phyloP scores from a whole-genome alignment of 1,140 invertebrate species.

The Helicoverpa zea region DNA sequence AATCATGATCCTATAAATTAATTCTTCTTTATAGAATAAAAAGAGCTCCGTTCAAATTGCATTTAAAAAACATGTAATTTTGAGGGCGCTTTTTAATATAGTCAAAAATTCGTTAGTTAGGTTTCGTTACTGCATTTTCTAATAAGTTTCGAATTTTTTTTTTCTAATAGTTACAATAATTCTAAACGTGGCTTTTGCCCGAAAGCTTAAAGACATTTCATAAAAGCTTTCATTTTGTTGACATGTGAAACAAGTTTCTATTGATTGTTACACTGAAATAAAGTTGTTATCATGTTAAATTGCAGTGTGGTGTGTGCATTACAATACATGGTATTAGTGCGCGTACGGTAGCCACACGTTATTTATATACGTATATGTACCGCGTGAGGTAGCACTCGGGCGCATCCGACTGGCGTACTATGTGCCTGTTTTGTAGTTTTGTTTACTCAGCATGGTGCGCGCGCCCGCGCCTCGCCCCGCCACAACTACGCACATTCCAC shows the following conservation, averaged over 20 bases:
- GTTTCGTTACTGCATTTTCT: too few relatives aligned
- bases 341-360: slow-evolving; percentile 41
- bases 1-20: too few relatives aligned
- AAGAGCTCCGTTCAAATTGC: too few relatives aligned
- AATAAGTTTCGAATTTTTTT: too few relatives aligned
- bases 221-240: too few relatives aligned
- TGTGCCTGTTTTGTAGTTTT: slow-evolving; percentile 67
- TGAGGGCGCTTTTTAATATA: too few relatives aligned
- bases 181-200: too few relatives aligned
- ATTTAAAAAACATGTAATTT: too few relatives aligned
- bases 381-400: slow-evolving; percentile 60
- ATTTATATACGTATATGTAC: slow-evolving; percentile 47
- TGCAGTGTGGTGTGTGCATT: slow-evolving; percentile 10
- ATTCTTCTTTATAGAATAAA: too few relatives aligned
- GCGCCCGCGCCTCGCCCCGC: slow-evolving; percentile 59
- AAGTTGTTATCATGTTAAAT: neutral
- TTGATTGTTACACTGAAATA: neutral
- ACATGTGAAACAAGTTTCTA: neutral
- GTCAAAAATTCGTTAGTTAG: too few relatives aligned
- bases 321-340: slow-evolving; percentile 37
- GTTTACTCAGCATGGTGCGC: slow-evolving; percentile 78
- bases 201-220: too few relatives aligned
- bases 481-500: slow-evolving; percentile 62
- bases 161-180: too few relatives aligned
- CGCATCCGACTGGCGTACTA: slow-evolving; percentile 65